Evolutionary conservation across 2,888 invertebrate genomes (phyloP).

Genomic region (Trissolcus japonicus): DNA sequence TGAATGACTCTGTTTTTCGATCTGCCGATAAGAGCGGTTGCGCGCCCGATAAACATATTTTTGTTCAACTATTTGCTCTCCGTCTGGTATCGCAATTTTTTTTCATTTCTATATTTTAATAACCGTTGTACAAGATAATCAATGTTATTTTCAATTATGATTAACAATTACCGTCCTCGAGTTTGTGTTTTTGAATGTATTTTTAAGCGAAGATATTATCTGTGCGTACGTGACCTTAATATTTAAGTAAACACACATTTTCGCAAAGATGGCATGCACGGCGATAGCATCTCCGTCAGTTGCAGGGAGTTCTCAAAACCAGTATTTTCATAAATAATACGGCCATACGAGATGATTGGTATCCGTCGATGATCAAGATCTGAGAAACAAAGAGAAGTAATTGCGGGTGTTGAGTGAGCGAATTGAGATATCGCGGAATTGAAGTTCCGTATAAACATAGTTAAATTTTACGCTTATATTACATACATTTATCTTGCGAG

Average conservation of each 20-base stretch:
- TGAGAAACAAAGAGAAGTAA: conserved; percentile 57
- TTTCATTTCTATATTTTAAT: conserved; percentile 6
- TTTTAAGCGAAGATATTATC: conserved; percentile 3
- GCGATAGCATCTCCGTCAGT: conserved; percentile 42
- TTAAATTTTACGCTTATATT: conserved; percentile 32
- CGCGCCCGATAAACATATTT: conserved; percentile 18
- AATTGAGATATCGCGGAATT: conserved; percentile 53
- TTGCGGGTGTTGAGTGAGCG: conserved; percentile 31
- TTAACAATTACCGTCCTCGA: conserved; percentile 14
- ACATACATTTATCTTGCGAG: conserved; percentile 47
- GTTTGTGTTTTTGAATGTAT: conserved; percentile 5
- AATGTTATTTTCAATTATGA: conserved; percentile 35
- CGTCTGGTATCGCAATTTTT: neutral
- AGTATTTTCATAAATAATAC: conserved; percentile 57
- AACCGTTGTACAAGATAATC: conserved; percentile 17
- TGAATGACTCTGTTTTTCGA: conserved; percentile 50
- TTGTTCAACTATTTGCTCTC: neutral
- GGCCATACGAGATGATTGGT: conserved; percentile 48
- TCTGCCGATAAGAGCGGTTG: conserved; percentile 22
- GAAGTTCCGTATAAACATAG: conserved; percentile 47
- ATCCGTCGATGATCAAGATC: conserved; percentile 55
- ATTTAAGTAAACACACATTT: conserved; percentile 49
- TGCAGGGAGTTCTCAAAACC: conserved; percentile 38
- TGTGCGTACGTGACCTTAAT: conserved; percentile 27
- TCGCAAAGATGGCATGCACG: conserved; percentile 24